These are phyloP conservation scores for Nothoprocta perdicaria DNA, from an alignment of 2,113 vertebrate species.

Conservation along the genomic window DNA sequence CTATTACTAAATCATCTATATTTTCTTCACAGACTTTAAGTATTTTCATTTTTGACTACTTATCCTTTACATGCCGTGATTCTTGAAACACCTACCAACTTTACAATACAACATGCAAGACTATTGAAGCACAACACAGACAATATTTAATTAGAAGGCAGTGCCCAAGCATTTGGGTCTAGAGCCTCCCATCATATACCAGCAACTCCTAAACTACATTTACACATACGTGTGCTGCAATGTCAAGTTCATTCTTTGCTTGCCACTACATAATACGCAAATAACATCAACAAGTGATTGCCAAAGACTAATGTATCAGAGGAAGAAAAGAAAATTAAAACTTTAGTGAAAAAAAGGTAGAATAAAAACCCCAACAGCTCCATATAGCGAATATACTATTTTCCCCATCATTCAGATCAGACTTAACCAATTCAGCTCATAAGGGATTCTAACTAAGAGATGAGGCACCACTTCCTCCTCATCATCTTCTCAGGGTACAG, in stretches of 20 bases:
- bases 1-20: neutral
- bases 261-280: neutral
- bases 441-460: neutral
- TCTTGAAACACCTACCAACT: neutral
- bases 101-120: neutral
- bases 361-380: neutral
- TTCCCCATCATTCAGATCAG: neutral
- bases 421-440: neutral
- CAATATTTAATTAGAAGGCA: neutral
- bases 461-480: neutral
- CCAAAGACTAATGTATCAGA: neutral
- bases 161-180: neutral
- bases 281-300: neutral
- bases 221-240: accelerated
- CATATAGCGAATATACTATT: neutral
- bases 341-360: neutral
- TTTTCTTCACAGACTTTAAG: neutral
- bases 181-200: neutral
- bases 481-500: neutral
- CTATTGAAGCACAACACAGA: neutral
- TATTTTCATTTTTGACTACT: neutral
- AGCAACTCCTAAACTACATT: neutral
- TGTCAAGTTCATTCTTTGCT: neutral
- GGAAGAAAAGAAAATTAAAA: neutral
- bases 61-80: neutral